Evolutionary conservation across 2,113 vertebrate genomes (phyloP).

Genomic region (Rousettus leschenaultii): DNA sequence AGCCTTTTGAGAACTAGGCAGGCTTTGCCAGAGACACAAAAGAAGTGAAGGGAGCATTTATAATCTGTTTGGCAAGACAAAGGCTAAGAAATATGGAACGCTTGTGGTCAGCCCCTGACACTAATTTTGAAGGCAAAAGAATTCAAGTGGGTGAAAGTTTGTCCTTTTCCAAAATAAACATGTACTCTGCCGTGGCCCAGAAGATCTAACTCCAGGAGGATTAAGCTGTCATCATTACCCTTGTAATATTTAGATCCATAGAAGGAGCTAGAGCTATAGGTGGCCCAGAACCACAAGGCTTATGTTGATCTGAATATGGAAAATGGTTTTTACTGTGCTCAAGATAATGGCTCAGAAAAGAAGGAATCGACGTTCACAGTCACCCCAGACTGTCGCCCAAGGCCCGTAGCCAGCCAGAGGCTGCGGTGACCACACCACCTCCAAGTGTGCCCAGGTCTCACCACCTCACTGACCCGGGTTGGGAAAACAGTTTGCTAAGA

Average conservation of each 20-base stretch:
- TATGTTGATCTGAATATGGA: neutral
- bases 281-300: neutral
- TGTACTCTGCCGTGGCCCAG: neutral
- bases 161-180: conserved; percentile 54
- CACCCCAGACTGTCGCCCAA: neutral
- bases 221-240: neutral
- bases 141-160: conserved; percentile 63
- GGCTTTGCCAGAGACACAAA: neutral
- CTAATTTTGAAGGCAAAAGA: conserved; percentile 60
- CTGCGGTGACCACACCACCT: neutral
- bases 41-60: neutral
- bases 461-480: neutral
- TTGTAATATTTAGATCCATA: neutral
- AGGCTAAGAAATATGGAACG: neutral
- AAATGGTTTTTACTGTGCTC: neutral
- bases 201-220: conserved; percentile 28
- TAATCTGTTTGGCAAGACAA: conserved; percentile 13
- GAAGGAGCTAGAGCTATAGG: neutral
- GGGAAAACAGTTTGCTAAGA: neutral
- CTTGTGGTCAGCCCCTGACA: conserved; percentile 14
- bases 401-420: neutral
- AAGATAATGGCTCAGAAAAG: neutral
- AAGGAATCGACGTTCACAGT: neutral
- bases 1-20: neutral
- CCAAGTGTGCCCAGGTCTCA: neutral